These are phyloP conservation scores for Dryocosmus kuriphilus DNA, from an alignment of 2,888 invertebrate species.

Conservation along the genomic window DNA sequence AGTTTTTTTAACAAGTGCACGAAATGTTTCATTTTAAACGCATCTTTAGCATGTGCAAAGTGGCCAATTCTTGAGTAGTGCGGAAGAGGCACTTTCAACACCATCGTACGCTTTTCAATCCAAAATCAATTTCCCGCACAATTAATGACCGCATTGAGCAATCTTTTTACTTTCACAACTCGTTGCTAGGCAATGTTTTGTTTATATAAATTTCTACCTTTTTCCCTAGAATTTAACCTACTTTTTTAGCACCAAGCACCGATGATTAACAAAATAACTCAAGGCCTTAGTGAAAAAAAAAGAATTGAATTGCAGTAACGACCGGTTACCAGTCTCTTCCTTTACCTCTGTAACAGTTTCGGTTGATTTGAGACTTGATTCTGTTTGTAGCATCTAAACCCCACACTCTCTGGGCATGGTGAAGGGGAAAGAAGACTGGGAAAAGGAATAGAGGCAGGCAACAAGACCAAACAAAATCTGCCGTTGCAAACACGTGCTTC, in stretches of 20 bases:
- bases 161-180: too few species aligned
- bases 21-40: too few species aligned
- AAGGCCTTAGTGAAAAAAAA: conserved; percentile 14
- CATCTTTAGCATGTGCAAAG: too few species aligned
- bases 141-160: too few species aligned
- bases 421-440: conserved; percentile 39
- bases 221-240: background rate
- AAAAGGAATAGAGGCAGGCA: conserved; percentile 41
- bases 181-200: too few species aligned
- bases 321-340: conserved; percentile 49
- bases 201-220: background rate
- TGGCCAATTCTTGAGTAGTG: too few species aligned
- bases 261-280: conserved; percentile 58
- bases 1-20: too few species aligned
- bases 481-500: conserved; percentile 60
- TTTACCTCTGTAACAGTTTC: conserved; percentile 43
- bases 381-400: conserved; percentile 54
- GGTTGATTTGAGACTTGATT: conserved; percentile 59
- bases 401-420: conserved; percentile 29
- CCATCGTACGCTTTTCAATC: too few species aligned
- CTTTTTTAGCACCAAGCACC: background rate
- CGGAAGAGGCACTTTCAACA: too few species aligned
- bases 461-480: conserved; percentile 57
- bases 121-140: too few species aligned
- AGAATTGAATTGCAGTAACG: conserved; percentile 55